Base-by-base conservation (phyloP, 1,140 invertebrate genomes). In the Scaptomyza pallida region DNA sequence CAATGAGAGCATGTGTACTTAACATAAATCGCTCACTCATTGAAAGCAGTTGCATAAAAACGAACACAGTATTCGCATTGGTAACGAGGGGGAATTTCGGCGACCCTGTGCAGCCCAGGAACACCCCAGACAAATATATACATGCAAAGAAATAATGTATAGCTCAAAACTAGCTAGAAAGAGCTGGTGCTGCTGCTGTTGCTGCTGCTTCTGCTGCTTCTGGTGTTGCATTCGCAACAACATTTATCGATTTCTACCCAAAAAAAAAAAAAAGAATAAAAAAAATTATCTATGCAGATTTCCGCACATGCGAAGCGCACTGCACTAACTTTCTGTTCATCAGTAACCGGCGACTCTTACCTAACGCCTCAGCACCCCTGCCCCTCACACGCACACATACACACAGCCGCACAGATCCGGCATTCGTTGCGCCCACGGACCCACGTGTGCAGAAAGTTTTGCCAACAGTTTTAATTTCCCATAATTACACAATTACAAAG, bases 401-500 rank as follows among this genome's bases (percentile, higher is more conserved):
- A 15, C 30, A 13, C 33, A 37, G 33, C n/a, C 5, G 17, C 26
- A 44, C 45, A 21, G 60, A 54, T 47, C 51, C 55, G 50, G 15
- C 72, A 60, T 57, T 68, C 55, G 59, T 64, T 64, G 61, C 37
- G 60, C 61, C 41, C 19, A 60, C 57, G 62, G 54, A 68, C 81
- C 77, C 82, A 81, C 82, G 82, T 88, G 82, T 88, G 83, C 82
- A 88, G 71, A 88, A 89, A 88, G 78, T 88, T 86, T 88, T 78
- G 75, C 82, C 78, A 88, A 88, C 82, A 88, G 82, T 88, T 88
- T 88, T 88, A 88, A 88, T 88, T 88, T 88, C 82, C 82, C 82
- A 88, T 88, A 88, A 88, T 88, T 88, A 88, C 82, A 88, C 82
- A 88, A 88, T 88, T 88, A 88, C 82, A 88, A 88, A 88, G 82